phyloP scores from a whole-genome alignment of 2,888 invertebrate species.

The Peribatodes rhomboidaria region DNA sequence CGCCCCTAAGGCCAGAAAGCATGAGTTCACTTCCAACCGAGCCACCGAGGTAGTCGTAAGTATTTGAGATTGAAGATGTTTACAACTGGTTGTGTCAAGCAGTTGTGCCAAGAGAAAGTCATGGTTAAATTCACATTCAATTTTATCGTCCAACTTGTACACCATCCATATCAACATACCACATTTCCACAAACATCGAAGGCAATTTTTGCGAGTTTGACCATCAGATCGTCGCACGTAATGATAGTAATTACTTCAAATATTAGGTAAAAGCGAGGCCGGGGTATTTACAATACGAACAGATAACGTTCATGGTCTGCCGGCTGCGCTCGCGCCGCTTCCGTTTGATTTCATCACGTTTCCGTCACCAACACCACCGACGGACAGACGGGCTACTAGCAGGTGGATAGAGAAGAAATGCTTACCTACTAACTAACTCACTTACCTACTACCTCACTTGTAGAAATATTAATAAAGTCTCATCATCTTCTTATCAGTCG shows the following conservation, averaged over 20 bases:
- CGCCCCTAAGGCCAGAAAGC: too few species aligned
- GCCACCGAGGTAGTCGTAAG: too few species aligned
- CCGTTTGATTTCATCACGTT: conserved; percentile 79
- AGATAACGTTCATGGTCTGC: conserved; percentile 69
- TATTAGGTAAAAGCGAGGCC: conserved; percentile 48
- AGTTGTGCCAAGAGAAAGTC: too few species aligned
- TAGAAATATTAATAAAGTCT: too few species aligned
- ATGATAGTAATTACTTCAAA: conserved; percentile 38
- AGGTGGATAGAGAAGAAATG: conserved; percentile 1
- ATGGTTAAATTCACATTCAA: too few species aligned
- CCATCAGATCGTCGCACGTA: conserved; percentile 14
- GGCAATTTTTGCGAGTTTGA: conserved; percentile 13
- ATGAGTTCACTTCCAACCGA: too few species aligned
- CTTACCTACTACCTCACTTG: too few species aligned
- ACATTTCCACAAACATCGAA: background rate
- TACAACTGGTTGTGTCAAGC: too few species aligned
- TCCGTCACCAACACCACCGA: conserved; percentile 55
- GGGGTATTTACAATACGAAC: conserved; percentile 32
- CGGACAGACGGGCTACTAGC: background rate
- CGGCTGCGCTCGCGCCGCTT: conserved; percentile 62
- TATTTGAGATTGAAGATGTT: too few species aligned
- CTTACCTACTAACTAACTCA: too few species aligned
- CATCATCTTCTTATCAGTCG: too few species aligned
- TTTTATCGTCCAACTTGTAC: background rate
- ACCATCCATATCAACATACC: too few species aligned